A percentile compares a stretch with the other conserved stretches of the same genome.
Conservation (phyloP, 2,888 invertebrate genomes). For the Acleris cristana region DNA sequence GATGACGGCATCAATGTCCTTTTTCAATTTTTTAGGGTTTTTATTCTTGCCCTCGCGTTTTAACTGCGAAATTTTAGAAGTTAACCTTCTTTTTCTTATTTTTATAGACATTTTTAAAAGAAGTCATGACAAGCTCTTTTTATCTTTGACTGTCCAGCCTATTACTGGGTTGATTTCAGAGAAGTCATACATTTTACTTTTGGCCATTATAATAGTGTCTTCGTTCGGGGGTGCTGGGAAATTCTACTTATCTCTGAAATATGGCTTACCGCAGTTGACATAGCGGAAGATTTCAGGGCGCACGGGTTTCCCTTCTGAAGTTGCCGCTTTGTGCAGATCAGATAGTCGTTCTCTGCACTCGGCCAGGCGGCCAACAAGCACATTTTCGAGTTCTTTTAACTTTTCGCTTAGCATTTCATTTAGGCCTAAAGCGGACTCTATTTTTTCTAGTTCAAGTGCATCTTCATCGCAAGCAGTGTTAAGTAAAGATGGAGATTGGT, state of each 20-base stretch:
- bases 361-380: slow-evolving; percentile 54
- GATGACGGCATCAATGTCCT: slow-evolving; percentile 50
- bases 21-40: slow-evolving; percentile 40
- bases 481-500: slow-evolving; percentile 34
- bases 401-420: slow-evolving; percentile 61
- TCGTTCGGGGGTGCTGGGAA: slow-evolving; percentile 84
- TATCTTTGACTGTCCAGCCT: slow-evolving; percentile 84
- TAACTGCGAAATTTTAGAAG: slow-evolving; percentile 49
- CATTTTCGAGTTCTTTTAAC: slow-evolving; percentile 35
- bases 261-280: slow-evolving; percentile 82
- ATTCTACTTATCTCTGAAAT: slow-evolving; percentile 85
- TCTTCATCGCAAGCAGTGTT: slow-evolving; percentile 29
- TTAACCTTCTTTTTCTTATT: slow-evolving; percentile 49
- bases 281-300: slow-evolving; percentile 53
- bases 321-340: slow-evolving; percentile 43
- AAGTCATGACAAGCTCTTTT: slow-evolving; percentile 75
- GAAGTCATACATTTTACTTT: slow-evolving; percentile 71
- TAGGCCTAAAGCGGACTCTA: slow-evolving; percentile 59
- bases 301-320: slow-evolving; percentile 42
- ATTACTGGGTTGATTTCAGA: slow-evolving; percentile 69
- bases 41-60: slow-evolving; percentile 22
- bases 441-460: slow-evolving; percentile 46
- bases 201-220: slow-evolving; percentile 77
- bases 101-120: slow-evolving; percentile 69
- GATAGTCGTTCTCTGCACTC: slow-evolving; percentile 63